Evolutionary conservation across 2,888 invertebrate species (phyloP).

Genomic region (Leptothorax acervorum): DNA sequence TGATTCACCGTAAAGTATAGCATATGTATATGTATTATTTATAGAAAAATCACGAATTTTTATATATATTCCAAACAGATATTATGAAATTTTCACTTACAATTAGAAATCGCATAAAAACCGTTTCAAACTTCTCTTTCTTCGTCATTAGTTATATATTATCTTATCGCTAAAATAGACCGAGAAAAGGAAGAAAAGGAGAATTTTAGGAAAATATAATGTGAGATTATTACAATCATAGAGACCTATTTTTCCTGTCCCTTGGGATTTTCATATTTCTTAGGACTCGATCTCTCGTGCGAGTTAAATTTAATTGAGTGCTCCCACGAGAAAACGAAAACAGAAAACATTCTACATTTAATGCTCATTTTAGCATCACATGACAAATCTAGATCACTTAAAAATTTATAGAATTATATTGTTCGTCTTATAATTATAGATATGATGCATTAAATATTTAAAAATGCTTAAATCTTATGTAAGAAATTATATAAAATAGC

Average conservation of each 20-base stretch:
- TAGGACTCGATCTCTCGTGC: slow-evolving; percentile 56
- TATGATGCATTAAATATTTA: neutral
- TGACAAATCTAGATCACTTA: slow-evolving; percentile 18
- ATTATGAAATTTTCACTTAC: neutral
- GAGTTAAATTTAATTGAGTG: slow-evolving; percentile 63
- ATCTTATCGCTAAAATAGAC: neutral
- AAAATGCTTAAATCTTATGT: neutral
- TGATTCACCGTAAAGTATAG: neutral
- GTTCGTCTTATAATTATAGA: neutral
- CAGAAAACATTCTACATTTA: slow-evolving; percentile 24
- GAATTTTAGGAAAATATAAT: neutral
- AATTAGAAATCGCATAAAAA: neutral
- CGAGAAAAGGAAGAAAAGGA: too few relatives aligned
- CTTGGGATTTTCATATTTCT: slow-evolving; percentile 47
- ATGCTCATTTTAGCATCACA: neutral
- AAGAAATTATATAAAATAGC: neutral
- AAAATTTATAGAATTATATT: slow-evolving; percentile 10
- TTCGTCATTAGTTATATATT: neutral
- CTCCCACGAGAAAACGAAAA: slow-evolving; percentile 40
- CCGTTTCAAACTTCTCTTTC: slow-evolving; percentile 2
- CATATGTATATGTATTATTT: neutral
- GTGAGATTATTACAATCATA: neutral
- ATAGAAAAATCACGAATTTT: neutral
- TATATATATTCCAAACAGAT: neutral
- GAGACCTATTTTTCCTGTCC: neutral